Evolutionary conservation across 1,140 invertebrate species (phyloP).

Genomic region (Cyclargus thomasi): DNA sequence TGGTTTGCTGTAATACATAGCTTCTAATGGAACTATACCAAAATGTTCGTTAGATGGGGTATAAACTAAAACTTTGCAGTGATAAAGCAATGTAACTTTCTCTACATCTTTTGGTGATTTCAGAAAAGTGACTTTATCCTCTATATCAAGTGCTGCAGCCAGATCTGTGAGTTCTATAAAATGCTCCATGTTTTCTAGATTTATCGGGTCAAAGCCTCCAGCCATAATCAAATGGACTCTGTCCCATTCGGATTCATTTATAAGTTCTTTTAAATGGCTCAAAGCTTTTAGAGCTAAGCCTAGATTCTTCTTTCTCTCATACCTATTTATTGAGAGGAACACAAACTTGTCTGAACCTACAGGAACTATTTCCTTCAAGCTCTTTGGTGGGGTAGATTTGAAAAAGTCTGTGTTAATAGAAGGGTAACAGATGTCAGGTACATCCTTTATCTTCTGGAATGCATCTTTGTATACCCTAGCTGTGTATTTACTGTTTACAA

Average conservation of each 20-base stretch:
- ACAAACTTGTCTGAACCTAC: slow-evolving; percentile 77
- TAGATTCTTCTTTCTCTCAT: slow-evolving; percentile 97
- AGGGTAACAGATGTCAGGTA: slow-evolving; percentile 93
- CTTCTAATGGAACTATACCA: slow-evolving; percentile 99
- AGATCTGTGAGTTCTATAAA: slow-evolving; percentile 85
- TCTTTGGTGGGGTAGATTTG: slow-evolving; percentile 76
- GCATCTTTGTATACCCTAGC: slow-evolving; percentile 88
- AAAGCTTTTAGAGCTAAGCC: slow-evolving; percentile 88
- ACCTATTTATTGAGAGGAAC: slow-evolving; percentile 97
- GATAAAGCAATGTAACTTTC: slow-evolving; percentile 87
- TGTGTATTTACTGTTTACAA: slow-evolving; percentile 97
- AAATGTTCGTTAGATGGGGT: slow-evolving; percentile 99
- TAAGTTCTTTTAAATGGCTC: slow-evolving; percentile 77
- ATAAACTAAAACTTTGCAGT: slow-evolving; percentile 90
- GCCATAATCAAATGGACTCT: slow-evolving; percentile 92
- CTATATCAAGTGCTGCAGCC: slow-evolving; percentile 80
- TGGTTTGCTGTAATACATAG: slow-evolving; percentile 95
- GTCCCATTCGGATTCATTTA: slow-evolving; percentile 76
- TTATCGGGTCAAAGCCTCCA: slow-evolving; percentile 95
- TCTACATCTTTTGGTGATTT: slow-evolving; percentile 90
- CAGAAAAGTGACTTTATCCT: slow-evolving; percentile 87
- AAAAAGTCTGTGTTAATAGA: slow-evolving; percentile 91
- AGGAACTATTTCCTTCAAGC: slow-evolving; percentile 69
- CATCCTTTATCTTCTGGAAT: slow-evolving; percentile 81
- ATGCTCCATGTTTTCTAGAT: slow-evolving; percentile 93